These are phyloP conservation scores for Frankliniella intonsa DNA, from an alignment of 2,888 invertebrate species.

Conservation along the genomic window DNA sequence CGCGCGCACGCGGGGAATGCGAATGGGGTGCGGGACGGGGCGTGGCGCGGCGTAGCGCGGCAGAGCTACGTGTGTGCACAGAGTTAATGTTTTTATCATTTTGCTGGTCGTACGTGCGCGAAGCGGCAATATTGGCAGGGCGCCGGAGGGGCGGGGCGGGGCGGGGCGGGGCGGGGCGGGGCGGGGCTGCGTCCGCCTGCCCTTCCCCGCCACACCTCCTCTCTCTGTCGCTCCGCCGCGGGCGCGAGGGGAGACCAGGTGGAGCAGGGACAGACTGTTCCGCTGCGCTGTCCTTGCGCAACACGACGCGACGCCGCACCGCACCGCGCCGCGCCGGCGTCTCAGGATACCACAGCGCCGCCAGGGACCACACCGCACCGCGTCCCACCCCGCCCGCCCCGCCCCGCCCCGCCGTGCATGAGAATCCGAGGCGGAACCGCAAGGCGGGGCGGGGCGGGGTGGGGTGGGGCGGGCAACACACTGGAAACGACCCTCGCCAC, in stretches of 20 bases:
- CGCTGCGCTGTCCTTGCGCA: neutral
- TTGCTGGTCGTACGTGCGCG: neutral
- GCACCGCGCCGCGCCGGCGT: no score
- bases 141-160: neutral
- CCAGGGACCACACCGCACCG: no score
- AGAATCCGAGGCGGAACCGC: conserved; percentile 1
- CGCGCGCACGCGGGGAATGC: neutral
- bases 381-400: no score
- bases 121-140: conserved; percentile 1
- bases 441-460: neutral
- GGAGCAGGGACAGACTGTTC: neutral
- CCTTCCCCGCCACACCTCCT: neutral
- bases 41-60: neutral
- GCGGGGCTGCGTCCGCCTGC: neutral
- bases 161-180: no score
- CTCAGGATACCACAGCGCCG: no score
- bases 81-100: conserved; percentile 22
- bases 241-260: neutral
- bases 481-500: neutral
- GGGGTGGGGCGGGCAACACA: neutral
- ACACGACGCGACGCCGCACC: no score
- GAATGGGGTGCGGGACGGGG: neutral
- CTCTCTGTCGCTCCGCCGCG: neutral
- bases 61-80: neutral
- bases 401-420: neutral